These are phyloP conservation scores for Tyrannus savana DNA, from an alignment of 2,113 vertebrate species.

Conservation along the genomic window DNA sequence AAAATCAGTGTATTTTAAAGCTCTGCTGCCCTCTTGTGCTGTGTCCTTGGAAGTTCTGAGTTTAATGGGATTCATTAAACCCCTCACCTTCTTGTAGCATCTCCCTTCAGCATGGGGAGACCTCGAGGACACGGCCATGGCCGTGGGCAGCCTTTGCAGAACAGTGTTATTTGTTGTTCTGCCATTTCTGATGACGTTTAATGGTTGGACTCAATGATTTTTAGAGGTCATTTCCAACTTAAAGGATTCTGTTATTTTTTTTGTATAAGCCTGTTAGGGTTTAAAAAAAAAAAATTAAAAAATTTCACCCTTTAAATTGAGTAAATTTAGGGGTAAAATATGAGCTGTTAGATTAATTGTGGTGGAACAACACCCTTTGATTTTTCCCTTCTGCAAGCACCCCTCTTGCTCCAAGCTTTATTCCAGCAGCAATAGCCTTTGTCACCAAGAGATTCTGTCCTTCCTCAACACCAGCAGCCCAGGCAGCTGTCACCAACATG, in stretches of 20 bases:
- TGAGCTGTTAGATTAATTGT: neutral
- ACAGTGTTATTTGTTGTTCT: neutral
- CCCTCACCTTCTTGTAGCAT: neutral
- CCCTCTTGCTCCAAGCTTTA: neutral
- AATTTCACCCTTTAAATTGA: neutral
- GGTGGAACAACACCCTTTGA: neutral
- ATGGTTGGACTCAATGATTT: neutral
- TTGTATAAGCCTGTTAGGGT: neutral
- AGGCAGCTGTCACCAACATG: neutral
- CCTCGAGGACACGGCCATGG: neutral
- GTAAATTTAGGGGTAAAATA: neutral
- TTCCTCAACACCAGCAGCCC: neutral
- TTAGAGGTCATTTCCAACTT: neutral
- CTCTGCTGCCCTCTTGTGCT: conserved; percentile 72
- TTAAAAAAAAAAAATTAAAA: neutral
- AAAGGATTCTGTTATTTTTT: neutral
- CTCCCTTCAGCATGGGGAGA: neutral
- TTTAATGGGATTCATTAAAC: neutral
- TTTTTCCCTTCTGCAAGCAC: neutral
- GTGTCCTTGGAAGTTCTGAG: neutral
- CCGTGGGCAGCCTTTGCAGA: neutral
- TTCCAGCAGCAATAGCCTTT: neutral
- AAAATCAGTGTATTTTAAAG: neutral
- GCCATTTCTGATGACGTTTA: neutral
- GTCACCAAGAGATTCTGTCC: fast-evolving